Conservation (phyloP, 2,113 vertebrate species). For the Ophthalmolycus amberensis region DNA sequence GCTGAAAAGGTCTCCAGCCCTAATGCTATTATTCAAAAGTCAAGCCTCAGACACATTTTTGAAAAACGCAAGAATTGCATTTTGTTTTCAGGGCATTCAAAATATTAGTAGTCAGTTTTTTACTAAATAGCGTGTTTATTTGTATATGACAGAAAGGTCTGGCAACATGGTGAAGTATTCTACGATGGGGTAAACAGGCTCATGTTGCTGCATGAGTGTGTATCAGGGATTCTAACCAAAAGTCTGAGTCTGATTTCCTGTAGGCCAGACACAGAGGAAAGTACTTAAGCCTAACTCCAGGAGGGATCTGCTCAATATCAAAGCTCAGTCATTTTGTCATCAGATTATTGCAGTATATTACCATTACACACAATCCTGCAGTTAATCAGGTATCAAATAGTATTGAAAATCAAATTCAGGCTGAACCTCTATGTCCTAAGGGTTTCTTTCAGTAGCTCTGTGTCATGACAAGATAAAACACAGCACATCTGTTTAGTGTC, state of each 20-base stretch:
- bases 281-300: not conserved
- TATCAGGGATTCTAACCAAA: not conserved
- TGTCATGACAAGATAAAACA: slow-evolving; percentile 78
- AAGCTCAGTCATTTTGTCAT: slow-evolving; percentile 47
- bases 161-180: not conserved
- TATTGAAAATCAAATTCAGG: slow-evolving; percentile 51
- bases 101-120: not conserved
- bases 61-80: not conserved
- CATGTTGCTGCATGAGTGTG: not conserved
- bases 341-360: slow-evolving; percentile 42
- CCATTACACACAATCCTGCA: slow-evolving; percentile 26
- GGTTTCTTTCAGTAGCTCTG: slow-evolving; percentile 73
- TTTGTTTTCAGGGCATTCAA: not conserved
- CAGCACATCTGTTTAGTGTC: slow-evolving; percentile 79
- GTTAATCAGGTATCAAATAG: slow-evolving; percentile 48
- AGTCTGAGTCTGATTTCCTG: slow-evolving; percentile 21
- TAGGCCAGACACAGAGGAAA: slow-evolving; percentile 3
- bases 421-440: slow-evolving; percentile 41
- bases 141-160: not conserved
- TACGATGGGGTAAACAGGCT: not conserved
- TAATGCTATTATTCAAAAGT: not conserved
- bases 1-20: slow-evolving; percentile 2
- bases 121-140: not conserved
- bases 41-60: not conserved
- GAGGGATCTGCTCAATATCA: slow-evolving; percentile 52